Conservation (phyloP, 1,140 invertebrate genomes). For the Saccostrea cuccullata region DNA sequence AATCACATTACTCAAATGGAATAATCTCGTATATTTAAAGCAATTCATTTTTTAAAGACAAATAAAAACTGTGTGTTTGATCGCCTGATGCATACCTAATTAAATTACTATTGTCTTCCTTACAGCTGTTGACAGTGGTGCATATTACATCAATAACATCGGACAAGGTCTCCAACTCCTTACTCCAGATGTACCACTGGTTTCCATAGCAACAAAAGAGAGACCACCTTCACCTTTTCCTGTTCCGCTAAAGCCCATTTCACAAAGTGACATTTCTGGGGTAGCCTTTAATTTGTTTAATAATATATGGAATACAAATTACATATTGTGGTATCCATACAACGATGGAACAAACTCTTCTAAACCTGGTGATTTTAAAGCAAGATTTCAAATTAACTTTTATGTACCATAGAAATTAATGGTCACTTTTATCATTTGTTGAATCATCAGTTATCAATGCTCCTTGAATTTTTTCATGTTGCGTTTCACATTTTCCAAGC, state of each 20-base stretch:
- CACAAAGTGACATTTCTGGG: constrained; percentile 59
- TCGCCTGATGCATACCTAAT: too few relatives aligned
- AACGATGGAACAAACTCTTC: constrained; percentile 13
- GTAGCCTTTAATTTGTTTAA: constrained; percentile 74
- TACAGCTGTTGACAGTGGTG: constrained; percentile 67
- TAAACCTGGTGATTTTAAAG: constrained; percentile 30
- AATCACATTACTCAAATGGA: too few relatives aligned
- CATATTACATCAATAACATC: constrained; percentile 51
- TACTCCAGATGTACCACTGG: constrained; percentile 65
- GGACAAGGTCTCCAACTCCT: constrained; percentile 61
- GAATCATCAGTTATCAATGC: background rate
- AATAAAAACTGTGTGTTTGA: too few relatives aligned
- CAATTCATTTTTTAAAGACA: too few relatives aligned
- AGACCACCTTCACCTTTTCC: constrained; percentile 67
- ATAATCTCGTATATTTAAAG: too few relatives aligned
- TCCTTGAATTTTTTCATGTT: background rate
- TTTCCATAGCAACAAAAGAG: constrained; percentile 59
- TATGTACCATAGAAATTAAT: background rate
- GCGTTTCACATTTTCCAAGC: too few relatives aligned
- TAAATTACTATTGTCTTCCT: constrained; percentile 23
- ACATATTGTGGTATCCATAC: constrained; percentile 75
- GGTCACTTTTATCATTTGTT: background rate
- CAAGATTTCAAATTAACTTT: constrained; percentile 38
- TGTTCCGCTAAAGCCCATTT: constrained; percentile 68
- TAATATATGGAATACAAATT: constrained; percentile 76